A percentile compares a stretch with the other conserved stretches of the same genome.
phyloP scores from a whole-genome alignment of 2,888 invertebrate genomes.

The Harmothoe impar region DNA sequence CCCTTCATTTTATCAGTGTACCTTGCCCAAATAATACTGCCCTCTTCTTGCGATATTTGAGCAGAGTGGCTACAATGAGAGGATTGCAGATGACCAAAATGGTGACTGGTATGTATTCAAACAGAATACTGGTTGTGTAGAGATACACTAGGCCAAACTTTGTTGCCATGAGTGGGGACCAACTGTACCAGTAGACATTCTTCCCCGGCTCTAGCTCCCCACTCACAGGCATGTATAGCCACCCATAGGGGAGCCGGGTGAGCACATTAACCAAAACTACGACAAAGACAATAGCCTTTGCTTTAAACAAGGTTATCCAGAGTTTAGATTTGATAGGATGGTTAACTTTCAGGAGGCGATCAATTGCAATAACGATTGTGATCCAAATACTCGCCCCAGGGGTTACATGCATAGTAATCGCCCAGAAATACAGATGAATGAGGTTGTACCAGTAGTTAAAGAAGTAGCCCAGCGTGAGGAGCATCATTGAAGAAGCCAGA shows the following conservation, averaged over 20 bases:
- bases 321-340: background rate
- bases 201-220: background rate
- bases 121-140: background rate
- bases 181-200: slow-evolving; percentile 32
- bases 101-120: background rate
- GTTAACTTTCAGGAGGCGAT: background rate
- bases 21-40: background rate
- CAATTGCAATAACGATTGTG: background rate
- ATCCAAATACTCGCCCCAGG: slow-evolving; percentile 15
- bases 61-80: background rate
- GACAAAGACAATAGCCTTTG: background rate
- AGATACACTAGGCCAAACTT: background rate
- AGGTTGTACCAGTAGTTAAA: background rate
- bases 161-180: background rate
- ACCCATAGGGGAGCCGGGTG: background rate
- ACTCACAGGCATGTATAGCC: background rate
- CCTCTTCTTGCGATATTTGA: slow-evolving; percentile 31
- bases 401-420: background rate
- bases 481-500: background rate
- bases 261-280: background rate
- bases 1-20: too few species aligned
- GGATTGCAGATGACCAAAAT: background rate
- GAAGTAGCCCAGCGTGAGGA: background rate
- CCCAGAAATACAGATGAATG: slow-evolving; percentile 27
- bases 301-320: background rate